A percentile compares a stretch with the other conserved stretches of the same genome.
Evolutionary conservation across 2,113 vertebrate species (phyloP).

Genomic region (Cyanocitta stelleri): DNA sequence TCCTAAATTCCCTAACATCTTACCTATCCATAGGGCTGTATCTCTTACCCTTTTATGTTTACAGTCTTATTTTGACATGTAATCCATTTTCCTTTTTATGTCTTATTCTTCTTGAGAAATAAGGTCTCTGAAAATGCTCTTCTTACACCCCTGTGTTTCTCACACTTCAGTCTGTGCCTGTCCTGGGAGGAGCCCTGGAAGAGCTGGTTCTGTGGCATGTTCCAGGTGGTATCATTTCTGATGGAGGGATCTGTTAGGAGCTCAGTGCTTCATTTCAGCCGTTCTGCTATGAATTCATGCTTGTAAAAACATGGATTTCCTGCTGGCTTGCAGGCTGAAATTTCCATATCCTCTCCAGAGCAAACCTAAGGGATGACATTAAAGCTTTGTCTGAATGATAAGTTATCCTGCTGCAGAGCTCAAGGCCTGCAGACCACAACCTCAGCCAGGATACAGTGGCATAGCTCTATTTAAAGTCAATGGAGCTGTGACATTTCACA

Average conservation of each 20-base stretch:
- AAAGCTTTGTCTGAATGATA: neutral
- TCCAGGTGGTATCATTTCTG: neutral
- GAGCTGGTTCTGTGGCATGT: neutral
- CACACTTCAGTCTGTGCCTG: neutral
- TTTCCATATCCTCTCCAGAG: neutral
- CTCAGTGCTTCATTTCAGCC: neutral
- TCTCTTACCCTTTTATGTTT: neutral
- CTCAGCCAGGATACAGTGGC: neutral
- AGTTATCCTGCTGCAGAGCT: neutral
- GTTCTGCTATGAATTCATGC: neutral
- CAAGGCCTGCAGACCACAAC: neutral
- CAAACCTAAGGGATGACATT: neutral
- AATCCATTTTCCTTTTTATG: neutral
- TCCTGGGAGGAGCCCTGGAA: neutral
- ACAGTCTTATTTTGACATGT: neutral
- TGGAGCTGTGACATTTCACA: neutral
- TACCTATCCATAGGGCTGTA: neutral
- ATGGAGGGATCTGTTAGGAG: neutral
- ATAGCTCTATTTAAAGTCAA: neutral
- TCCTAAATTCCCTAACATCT: neutral
- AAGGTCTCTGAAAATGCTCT: neutral
- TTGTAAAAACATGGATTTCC: conserved; percentile 13
- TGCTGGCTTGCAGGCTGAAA: neutral
- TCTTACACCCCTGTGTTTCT: neutral
- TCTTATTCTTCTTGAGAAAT: neutral